phyloP scores from a whole-genome alignment of 2,888 invertebrate genomes.

The Bedellia somnulentella region DNA sequence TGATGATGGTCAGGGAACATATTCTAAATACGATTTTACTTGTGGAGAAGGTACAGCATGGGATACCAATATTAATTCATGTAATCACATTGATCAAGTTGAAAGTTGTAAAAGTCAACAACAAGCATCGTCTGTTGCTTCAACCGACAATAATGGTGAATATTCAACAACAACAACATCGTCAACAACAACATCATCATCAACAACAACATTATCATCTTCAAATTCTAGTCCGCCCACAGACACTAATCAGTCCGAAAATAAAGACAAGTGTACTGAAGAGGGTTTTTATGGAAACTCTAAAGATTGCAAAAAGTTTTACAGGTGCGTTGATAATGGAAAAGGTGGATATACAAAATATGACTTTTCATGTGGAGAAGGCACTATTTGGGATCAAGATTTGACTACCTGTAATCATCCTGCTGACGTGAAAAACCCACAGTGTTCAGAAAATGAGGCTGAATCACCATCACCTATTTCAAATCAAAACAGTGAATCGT shows the following conservation, averaged over 20 bases:
- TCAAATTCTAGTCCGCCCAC: constrained; percentile 11
- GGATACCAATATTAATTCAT: constrained; percentile 51
- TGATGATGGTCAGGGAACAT: constrained; percentile 36
- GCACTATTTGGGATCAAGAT: constrained; percentile 70
- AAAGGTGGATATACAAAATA: constrained; percentile 33
- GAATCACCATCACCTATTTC: constrained; percentile 9
- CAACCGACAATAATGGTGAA: background rate
- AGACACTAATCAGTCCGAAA: constrained; percentile 8
- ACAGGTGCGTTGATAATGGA: constrained; percentile 59
- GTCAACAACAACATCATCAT: constrained; percentile 13
- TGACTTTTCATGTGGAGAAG: constrained; percentile 57
- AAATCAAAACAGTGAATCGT: constrained; percentile 11
- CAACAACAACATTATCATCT: constrained; percentile 14
- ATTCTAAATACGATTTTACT: constrained; percentile 21
- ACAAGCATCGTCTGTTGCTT: constrained; percentile 4
- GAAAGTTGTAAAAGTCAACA: constrained; percentile 18
- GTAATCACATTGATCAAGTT: constrained; percentile 57
- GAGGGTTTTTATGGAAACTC: constrained; percentile 68
- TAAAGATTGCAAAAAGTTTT: constrained; percentile 67
- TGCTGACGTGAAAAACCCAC: constrained; percentile 32
- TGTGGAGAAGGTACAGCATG: constrained; percentile 59
- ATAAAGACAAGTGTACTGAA: constrained; percentile 16
- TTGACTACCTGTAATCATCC: constrained; percentile 46
- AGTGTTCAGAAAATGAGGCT: constrained; percentile 21
- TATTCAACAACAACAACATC: constrained; percentile 3